Percentiles rank a stretch among this genome's conserved stretches.
Conservation (phyloP, 2,888 invertebrate genomes). For the Drosophila nr. medialis region DNA sequence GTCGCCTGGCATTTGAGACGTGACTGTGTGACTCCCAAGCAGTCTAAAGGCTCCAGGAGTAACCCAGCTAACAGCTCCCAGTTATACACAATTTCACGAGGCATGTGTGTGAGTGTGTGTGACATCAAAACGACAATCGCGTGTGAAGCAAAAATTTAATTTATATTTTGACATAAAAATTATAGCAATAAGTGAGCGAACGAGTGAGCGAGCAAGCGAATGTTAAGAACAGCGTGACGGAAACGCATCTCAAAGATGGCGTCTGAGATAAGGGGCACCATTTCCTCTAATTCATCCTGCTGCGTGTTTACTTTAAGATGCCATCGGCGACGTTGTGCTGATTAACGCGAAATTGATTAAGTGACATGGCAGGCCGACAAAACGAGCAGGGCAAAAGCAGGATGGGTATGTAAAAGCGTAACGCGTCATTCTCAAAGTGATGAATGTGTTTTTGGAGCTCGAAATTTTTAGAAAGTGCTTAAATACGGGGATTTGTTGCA, state of each 20-base stretch:
- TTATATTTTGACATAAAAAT: constrained; percentile 80
- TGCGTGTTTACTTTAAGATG: constrained; percentile 75
- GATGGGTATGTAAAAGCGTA: constrained; percentile 23
- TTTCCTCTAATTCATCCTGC: constrained; percentile 45
- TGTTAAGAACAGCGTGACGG: constrained; percentile 47
- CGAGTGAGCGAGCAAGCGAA: constrained; percentile 8
- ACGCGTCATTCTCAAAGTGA: constrained; percentile 49
- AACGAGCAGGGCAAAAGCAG: neutral
- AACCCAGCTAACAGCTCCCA: constrained; percentile 21
- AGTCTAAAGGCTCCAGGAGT: constrained; percentile 43
- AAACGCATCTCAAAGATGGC: constrained; percentile 64
- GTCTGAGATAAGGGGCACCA: constrained; percentile 50
- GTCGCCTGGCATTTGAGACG: constrained; percentile 75
- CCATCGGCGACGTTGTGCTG: constrained; percentile 77
- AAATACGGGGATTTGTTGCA: neutral
- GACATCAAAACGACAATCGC: constrained; percentile 81
- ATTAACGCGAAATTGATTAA: constrained; percentile 80
- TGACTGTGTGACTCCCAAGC: constrained; percentile 73
- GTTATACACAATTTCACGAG: constrained; percentile 28
- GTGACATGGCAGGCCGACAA: constrained; percentile 62
- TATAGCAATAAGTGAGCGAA: constrained; percentile 75
- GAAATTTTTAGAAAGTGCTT: constrained; percentile 8
- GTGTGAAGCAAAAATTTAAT: constrained; percentile 80
- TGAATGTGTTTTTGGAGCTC: constrained; percentile 64
- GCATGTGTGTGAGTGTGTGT: constrained; percentile 33